Conservation (phyloP, 2,888 invertebrate species). For the Plebejus melissa region DNA sequence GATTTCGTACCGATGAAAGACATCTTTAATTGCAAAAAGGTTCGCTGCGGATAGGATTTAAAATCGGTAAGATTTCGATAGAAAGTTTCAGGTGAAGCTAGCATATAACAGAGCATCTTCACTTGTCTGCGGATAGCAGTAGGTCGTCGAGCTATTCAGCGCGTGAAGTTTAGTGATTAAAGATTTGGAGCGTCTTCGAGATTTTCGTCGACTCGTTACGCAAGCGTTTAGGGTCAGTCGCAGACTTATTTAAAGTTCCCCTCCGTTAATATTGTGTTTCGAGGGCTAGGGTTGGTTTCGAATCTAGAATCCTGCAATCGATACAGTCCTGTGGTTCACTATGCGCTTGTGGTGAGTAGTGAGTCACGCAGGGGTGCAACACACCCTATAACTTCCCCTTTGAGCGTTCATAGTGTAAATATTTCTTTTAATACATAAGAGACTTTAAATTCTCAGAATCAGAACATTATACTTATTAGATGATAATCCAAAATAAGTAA, state of each 20-base stretch:
- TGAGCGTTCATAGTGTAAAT: background rate
- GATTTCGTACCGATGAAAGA: slow-evolving; percentile 1
- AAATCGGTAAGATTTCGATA: background rate
- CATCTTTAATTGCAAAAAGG: background rate
- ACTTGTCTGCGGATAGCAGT: slow-evolving; percentile 1
- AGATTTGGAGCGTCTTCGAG: background rate
- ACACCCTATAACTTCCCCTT: background rate
- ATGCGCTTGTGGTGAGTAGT: background rate
- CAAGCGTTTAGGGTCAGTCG: background rate
- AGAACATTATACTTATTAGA: background rate
- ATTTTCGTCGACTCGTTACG: slow-evolving; percentile 2
- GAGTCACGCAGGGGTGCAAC: background rate
- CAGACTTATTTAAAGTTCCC: background rate
- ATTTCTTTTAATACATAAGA: background rate
- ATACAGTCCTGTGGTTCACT: background rate
- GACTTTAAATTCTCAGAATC: background rate
- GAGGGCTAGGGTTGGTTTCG: slow-evolving; percentile 2
- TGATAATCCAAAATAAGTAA: background rate
- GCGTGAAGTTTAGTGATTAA: slow-evolving; percentile 16
- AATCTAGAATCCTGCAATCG: slow-evolving; percentile 3
- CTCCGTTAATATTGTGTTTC: background rate
- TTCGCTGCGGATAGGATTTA: background rate
- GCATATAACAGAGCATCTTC: background rate
- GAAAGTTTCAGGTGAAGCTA: background rate
- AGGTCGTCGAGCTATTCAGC: background rate